phyloP scores from a whole-genome alignment of 2,113 vertebrate genomes.

The Pogonocichla stellata region DNA sequence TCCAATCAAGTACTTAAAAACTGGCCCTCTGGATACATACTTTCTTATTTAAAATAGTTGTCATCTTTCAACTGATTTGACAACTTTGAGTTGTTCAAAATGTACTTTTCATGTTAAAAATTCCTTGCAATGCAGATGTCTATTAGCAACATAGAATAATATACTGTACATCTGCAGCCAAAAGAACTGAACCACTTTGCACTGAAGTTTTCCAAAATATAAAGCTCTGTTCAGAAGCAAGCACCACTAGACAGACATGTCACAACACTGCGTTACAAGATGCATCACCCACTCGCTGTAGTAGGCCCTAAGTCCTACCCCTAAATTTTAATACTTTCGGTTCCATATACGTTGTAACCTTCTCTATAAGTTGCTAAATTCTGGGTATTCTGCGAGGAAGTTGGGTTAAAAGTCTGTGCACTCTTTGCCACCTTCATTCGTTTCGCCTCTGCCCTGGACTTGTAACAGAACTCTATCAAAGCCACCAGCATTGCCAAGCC shows the following conservation, averaged over 20 bases:
- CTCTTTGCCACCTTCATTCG: conserved; percentile 99
- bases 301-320: conserved; percentile 98
- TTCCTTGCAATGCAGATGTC: conserved; percentile 92
- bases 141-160: conserved; percentile 82
- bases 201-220: conserved; percentile 79
- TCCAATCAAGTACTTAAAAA: neutral
- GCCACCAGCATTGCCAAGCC: conserved; percentile 99
- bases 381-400: conserved; percentile 98
- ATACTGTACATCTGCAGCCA: conserved; percentile 89
- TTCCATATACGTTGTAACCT: conserved; percentile 99
- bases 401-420: conserved; percentile 98
- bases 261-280: conserved; percentile 86
- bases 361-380: conserved; percentile 99
- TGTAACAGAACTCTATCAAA: conserved; percentile 99
- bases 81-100: conserved; percentile 20
- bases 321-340: conserved; percentile 99
- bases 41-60: conserved; percentile 38
- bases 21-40: neutral
- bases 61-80: neutral
- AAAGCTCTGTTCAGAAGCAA: conserved; percentile 82
- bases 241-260: conserved; percentile 90
- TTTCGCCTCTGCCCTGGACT: conserved; percentile 99
- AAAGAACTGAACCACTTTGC: conserved; percentile 86
- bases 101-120: conserved; percentile 7
- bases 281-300: conserved; percentile 90